Evolutionary conservation across 2,888 invertebrate species (phyloP), one percentile per base, ranked within the genome.

Genomic region (Cremastinae sp.): DNA sequence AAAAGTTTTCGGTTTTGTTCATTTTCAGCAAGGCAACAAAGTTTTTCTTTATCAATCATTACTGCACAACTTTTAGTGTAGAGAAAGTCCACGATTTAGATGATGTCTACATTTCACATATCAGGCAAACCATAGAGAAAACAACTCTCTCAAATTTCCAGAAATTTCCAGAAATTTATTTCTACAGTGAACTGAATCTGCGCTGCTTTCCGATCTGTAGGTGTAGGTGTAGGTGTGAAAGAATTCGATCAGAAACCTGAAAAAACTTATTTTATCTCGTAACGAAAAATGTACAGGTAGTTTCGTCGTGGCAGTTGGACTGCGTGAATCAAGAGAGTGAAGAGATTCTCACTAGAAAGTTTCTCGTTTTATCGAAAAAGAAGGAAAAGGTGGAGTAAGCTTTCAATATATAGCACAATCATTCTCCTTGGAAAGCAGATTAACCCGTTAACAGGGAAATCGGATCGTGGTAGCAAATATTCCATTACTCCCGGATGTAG

Each of bases 381-480:
- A 41, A 4, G 70, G 61, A 69, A 76, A 76, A 76, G 73, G 65
- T 69, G 64, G 43, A 53, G 54, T 45, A 41, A 70, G 54, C 64
- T 18, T 18, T 49, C 28, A 47, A 45, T 49, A 38, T 28, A 16
- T 14, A 56, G 59, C 12, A 41, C 58, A 69, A 69, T 62, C 72
- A 41, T 53, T 28, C 5, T 28, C 38, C 69, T 41, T 36, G 69
- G 41, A 75, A 77, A 78, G 74, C 76, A 71, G 78, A 80, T 78
- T 76, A 80, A 74, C 74, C 74, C 78, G 74, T 80, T 74, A 74
- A 73, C 72, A 70, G 71, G 74, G 72, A 78, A 76, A 80, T 78
- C 66, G 66, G 69, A 79, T 78, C 45, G 68, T 59, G 47, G 45
- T 58, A 47, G 51, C 53, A 65, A 62, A 69, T 62, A 70, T 69